A percentile compares a stretch with the other conserved stretches of the same genome.
phyloP scores from a whole-genome alignment of 2,113 vertebrate species.

The Pristiophorus japonicus region DNA sequence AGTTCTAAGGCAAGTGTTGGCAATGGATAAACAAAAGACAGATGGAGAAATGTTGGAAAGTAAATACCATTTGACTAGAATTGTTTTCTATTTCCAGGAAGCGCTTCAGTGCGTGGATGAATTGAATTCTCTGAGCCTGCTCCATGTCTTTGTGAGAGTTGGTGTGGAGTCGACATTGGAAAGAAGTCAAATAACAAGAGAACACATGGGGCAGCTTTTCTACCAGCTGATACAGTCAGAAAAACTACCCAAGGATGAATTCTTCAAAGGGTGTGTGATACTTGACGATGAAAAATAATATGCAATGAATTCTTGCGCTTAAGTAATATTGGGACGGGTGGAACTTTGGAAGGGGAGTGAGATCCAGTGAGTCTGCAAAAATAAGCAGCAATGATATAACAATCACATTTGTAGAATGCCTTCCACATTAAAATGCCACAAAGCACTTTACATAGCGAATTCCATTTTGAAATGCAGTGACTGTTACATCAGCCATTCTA shows the following conservation, averaged over 20 bases:
- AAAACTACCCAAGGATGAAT: slow-evolving; percentile 74
- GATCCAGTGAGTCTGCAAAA: not conserved
- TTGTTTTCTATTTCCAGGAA: slow-evolving; percentile 61
- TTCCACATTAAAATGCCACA: not conserved
- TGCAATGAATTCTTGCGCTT: not conserved
- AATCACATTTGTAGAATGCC: not conserved
- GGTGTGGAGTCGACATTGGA: slow-evolving; percentile 92
- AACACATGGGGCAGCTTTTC: slow-evolving; percentile 88
- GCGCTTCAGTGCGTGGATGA: slow-evolving; percentile 90
- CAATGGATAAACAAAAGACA: not conserved
- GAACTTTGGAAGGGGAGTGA: not conserved
- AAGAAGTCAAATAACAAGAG: slow-evolving; percentile 87
- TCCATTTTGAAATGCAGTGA: not conserved
- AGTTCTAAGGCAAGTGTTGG: not conserved
- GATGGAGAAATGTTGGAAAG: not conserved
- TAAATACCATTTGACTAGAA: not conserved
- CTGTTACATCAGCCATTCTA: not conserved
- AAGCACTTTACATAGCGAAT: not conserved
- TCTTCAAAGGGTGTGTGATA: slow-evolving; percentile 80
- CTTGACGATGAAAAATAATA: not conserved
- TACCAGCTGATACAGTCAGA: slow-evolving; percentile 78
- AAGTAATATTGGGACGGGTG: not conserved
- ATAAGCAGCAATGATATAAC: not conserved
- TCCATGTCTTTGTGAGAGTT: slow-evolving; percentile 76
- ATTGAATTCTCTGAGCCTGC: slow-evolving; percentile 63